Base-by-base conservation (phyloP, 2,888 invertebrate species). In the Epistrophella euchroma region DNA sequence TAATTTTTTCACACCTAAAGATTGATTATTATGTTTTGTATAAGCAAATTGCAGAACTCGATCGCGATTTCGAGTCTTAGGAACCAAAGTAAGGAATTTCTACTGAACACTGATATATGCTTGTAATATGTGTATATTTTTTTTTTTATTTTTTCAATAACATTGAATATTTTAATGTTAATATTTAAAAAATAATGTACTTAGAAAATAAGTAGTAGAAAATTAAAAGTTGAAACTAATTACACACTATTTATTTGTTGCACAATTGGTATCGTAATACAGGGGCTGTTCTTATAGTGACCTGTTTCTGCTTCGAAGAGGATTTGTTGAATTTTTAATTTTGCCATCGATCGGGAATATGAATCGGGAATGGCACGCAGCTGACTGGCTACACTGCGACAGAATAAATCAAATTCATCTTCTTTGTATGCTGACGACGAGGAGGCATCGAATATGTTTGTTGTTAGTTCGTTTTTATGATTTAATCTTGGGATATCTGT, bases 291-390 rank as follows among this genome's bases (percentile, higher is more conserved):
- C 25, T 86, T 88, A 75, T 89, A 89, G 32, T 89, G 90, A 0
- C 91, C 91, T 3, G 91, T 91, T 79, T 91, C 91, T 0, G 91
- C 91, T 84, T 91, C 90, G 47, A 91, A 91, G 19, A 91, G 88
- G 4, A 91, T 90, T 83, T 91, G 90, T 76, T 91, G 91, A 37
- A 91, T 91, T 81, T 91, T 90, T 11, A 91, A 87, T 85, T 91
- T 91, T 11, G 91, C 91, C 19, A 91, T 88, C 2, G 91, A 90
- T 2, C 91, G 89, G 0, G 90, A 89, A 88, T 91, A 91, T 0
- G 89, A 43, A 79, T 91, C 91, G 11, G 89, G 74, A 32, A 90
- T 89, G 15, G 89, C 85, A 13, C 91, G 89, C 56, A 91, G 64
- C 52, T 91, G 91, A 0, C 90, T 89, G 4, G 90, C 90, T 19